Evolutionary conservation across 2,113 vertebrate species (phyloP).

Genomic region (Murina feae): DNA sequence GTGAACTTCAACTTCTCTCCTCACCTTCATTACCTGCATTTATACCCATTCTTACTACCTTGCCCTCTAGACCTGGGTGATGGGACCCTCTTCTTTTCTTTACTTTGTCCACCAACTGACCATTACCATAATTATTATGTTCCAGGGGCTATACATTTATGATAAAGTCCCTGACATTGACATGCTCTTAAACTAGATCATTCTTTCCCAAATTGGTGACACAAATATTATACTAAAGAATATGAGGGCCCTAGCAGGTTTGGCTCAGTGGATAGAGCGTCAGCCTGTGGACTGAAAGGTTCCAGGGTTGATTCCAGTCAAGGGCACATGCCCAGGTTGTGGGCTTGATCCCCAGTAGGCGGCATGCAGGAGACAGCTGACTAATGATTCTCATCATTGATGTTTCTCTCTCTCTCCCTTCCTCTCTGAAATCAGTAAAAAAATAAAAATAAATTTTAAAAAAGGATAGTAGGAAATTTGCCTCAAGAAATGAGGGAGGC

Average conservation of each 20-base stretch:
- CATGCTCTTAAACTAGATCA: not conserved
- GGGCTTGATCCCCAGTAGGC: not conserved
- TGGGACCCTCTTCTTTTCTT: not conserved
- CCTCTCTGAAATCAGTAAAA: no score
- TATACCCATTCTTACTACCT: not conserved
- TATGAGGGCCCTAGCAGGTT: not conserved
- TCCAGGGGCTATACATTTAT: not conserved
- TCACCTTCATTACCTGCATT: not conserved
- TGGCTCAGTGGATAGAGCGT: not conserved
- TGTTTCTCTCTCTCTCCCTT: not conserved
- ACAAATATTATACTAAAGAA: not conserved
- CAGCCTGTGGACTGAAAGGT: not conserved
- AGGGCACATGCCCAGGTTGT: not conserved
- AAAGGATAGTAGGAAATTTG: not conserved
- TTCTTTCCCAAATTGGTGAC: not conserved
- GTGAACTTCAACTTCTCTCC: not conserved
- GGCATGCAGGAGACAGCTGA: not conserved
- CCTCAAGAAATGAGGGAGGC: not conserved
- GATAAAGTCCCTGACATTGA: not conserved
- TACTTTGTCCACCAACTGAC: not conserved
- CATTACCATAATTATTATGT: not conserved
- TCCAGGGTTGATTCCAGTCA: no score
- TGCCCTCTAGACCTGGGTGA: no score
- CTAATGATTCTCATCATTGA: not conserved
- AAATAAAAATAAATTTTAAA: no score